Base-by-base conservation (phyloP, 2,888 invertebrate genomes). In the Elaeidobius kamerunicus region DNA sequence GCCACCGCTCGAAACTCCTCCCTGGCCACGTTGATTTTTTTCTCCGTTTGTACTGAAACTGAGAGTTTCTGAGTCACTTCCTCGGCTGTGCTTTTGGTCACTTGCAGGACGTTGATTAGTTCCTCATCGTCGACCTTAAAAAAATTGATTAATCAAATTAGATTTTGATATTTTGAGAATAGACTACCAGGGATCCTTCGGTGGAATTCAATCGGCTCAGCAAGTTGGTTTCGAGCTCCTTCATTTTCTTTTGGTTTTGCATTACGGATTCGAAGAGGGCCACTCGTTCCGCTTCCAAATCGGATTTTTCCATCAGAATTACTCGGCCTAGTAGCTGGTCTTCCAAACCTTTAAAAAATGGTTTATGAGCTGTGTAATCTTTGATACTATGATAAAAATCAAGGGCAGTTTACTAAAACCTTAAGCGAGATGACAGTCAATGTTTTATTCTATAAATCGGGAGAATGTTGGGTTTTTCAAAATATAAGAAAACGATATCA, bases 1-100 rank as follows among this genome's bases (percentile, higher is more conserved):
- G 97, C 97, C 1, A 97, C 96, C 0, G 95, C 91, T 60, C 96
- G 80, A 70, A 94, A 97, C 70, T 97, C 96, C 75, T 97, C 96
- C 50, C 97, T 79, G 0, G 96, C 96, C 50, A 88, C 79, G 68
- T 91, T 91, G 57, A 97, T 97, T 72, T 96, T 95, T 61, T 86
- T 86, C 69, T 97, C 96, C 0, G 96, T 97, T 9, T 93, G 86
- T 63, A 90, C 95, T 0, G 96, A 90, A 7, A 94, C 89, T 70
- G 87, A 85, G 0, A 97, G 77, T 70, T 97, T 97, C 65, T 94
- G 91, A 65, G 91, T 93, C 0, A 97, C 96, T 70, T 96, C 95
- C 73, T 94, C 92, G 0, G 96, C 88, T 0, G 93, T 93, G 0
- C 85, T 83, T 73, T 91, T 91, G 1, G 73, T 74, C 54, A 89